These are phyloP conservation scores for Lumbricus terrestris DNA, from an alignment of 2,888 invertebrate genomes.

Conservation along the genomic window DNA sequence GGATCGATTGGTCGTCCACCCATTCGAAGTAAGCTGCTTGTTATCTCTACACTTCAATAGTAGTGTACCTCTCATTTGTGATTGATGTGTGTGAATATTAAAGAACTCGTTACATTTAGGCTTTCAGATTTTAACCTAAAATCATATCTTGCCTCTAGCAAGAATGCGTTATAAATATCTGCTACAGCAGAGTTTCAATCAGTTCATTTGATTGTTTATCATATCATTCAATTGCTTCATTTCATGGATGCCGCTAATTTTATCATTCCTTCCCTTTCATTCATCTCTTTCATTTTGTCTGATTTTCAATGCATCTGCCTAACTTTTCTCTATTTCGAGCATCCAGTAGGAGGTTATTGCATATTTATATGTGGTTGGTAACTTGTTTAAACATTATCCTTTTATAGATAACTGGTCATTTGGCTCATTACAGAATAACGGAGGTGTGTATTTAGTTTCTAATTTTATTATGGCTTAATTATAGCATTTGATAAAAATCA, in stretches of 20 bases:
- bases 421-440: background rate
- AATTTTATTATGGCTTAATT: background rate
- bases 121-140: background rate
- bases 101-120: background rate
- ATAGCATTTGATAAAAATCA: background rate
- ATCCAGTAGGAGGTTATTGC: background rate
- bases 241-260: background rate
- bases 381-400: background rate
- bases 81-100: background rate
- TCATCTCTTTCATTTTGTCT: background rate
- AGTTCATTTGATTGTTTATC: background rate
- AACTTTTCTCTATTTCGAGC: background rate
- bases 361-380: background rate
- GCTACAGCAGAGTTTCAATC: background rate
- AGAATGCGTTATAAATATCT: background rate
- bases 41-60: background rate
- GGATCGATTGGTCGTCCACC: conserved; percentile 17
- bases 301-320: background rate
- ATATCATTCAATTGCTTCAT: background rate
- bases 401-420: conserved; percentile 11
- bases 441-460: background rate
- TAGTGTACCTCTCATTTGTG: background rate
- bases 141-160: background rate
- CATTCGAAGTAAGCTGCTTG: background rate
- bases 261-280: background rate